Base-by-base conservation (phyloP, 2,888 invertebrate species). In the Synanthedon myopaeformis region DNA sequence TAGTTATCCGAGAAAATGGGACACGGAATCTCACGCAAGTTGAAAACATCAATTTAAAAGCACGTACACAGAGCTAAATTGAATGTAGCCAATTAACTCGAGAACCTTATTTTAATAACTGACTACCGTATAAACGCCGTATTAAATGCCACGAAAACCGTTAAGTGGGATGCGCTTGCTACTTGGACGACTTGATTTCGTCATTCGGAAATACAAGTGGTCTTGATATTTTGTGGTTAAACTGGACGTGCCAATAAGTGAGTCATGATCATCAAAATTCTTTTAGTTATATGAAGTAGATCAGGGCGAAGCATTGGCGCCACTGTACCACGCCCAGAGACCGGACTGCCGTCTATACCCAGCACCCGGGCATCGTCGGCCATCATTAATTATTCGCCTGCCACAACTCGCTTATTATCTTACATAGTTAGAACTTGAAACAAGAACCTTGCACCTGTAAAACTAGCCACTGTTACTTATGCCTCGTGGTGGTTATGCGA, bases 61-160 rank as follows among this genome's bases (percentile, higher is more conserved):
- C 68, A 66, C 67, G 45, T 45, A 45, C 45, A n/a, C 64, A 65
- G 67, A 70, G n/a, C 69, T 72, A 71, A 69, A 70, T 69, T 72
- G 75, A 78, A 76, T 66, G 70, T 74, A 72, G 66, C 71, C 76
- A 80, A 80, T 80, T 82, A 80, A 76, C 72, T 69, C 67, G 70
- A 65, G 76, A 77, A 75, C 79, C 76, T 79, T 78, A 78, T 76
- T 81, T 79, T 80, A 81, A 51, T 41, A 35, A 80, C 75, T 70
- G 76, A 79, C 80, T 77, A 79, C 77, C 77, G 79, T 79, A 78
- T 79, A 82, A 82, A 80, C 68, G 74, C 70, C 68, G 68, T 74
- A 79, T 81, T 82, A 77, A 80, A 74, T 76, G 69, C 69, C 72
- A 70, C 71, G 74, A 74, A 73, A 72, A 79, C 79, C 79, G 80